Conservation (phyloP, 1,140 invertebrate genomes). For the Pachypeltis micranthus region DNA sequence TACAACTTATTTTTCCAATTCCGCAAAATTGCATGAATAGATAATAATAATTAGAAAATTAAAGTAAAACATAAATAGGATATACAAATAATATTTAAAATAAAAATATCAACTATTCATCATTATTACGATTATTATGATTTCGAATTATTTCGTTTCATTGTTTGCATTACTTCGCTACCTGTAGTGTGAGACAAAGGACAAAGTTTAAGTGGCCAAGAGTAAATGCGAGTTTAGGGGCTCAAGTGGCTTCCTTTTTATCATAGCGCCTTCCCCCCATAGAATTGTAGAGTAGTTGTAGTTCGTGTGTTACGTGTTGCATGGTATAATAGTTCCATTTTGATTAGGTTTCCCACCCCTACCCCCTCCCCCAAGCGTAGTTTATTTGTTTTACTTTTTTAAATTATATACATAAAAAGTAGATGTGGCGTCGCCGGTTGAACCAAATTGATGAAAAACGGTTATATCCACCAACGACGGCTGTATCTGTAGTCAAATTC, state of each 20-base stretch:
- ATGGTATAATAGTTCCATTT: not conserved
- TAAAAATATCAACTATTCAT: constrained; percentile 1
- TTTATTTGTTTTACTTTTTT: too few species aligned
- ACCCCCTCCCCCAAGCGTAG: too few species aligned
- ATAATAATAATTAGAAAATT: constrained; percentile 12
- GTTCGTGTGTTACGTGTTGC: constrained; percentile 4
- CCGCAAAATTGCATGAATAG: constrained; percentile 8
- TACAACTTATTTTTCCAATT: too few species aligned
- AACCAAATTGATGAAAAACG: too few species aligned
- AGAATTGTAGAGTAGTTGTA: not conserved
- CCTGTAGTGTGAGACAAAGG: constrained; percentile 19
- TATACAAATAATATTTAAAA: constrained; percentile 2
- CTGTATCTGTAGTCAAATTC: too few species aligned
- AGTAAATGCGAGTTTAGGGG: constrained; percentile 16
- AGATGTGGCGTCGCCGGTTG: too few species aligned
- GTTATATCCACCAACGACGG: too few species aligned
- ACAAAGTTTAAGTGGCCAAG: constrained; percentile 19
- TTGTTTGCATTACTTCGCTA: constrained; percentile 22
- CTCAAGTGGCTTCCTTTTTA: constrained; percentile 10
- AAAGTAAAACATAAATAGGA: constrained; percentile 2
- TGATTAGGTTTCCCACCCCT: not conserved
- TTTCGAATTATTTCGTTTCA: not conserved
- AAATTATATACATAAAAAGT: too few species aligned
- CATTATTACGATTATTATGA: too few species aligned
- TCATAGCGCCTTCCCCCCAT: too few species aligned